Base-by-base conservation (phyloP, 2,888 invertebrate species). In the Amblyjoppa proteus region DNA sequence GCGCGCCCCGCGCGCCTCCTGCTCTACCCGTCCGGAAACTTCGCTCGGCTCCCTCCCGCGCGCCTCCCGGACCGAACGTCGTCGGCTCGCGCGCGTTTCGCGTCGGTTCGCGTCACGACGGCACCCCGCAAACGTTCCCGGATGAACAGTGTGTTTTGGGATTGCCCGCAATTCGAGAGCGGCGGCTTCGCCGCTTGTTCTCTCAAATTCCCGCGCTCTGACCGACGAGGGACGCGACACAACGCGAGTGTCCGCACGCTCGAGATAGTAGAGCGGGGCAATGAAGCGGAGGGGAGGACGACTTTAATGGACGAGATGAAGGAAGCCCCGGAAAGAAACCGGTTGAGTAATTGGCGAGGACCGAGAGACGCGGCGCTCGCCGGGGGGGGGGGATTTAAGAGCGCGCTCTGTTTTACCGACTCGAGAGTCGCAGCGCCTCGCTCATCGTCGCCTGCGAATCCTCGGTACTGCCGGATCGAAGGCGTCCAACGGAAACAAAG, bases 141-240 rank as follows among this genome's bases (percentile, higher is more conserved):
- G 85, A 86, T 88, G 87, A 89, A 88, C 86, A 89, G 89, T 88
- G 90, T 90, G 90, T 90, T 91, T 90, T 89, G 87, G 88, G 88
- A 91, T 92, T 90, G 90, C 88, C 88, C 58, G 88, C 88, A 90
- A 90, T 88, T 90, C 89, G 88, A 83, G 20, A 20, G 20, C 20
- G 20, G 80, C 87, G 13, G 81, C 87, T 68, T 41, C 70, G 66
- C 28, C n/a, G 25, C 28, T 51, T 20, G 20, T 20, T 20, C 16
- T 71, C 16, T 34, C 38, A 16, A 38, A 16, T 11, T 31, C 64
- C 31, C n/a, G 4, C n/a, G n/a, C 34, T 82, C 34, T 82, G 80
- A 78, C 83, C 34, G 66, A 76, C 66, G 76, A 76, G 20, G 20
- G 66, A 76, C 38, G 38, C 7, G n/a, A 64, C 34, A 58, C 51